phyloP scores from a whole-genome alignment of 2,888 invertebrate species.

The Scotopteryx bipunctaria region DNA sequence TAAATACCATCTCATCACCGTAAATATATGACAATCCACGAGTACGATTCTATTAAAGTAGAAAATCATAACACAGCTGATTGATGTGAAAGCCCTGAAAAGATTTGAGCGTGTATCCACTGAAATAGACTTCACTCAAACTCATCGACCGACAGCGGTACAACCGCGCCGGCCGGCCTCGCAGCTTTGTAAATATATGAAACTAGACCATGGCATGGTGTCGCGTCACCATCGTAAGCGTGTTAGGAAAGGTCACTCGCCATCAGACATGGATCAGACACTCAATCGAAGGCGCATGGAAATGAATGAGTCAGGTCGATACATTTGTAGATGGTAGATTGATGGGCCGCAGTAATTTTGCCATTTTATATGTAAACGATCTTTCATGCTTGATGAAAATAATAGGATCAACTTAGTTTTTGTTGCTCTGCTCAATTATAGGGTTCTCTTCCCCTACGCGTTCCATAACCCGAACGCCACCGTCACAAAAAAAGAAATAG shows the following conservation, averaged over 20 bases:
- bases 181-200: conserved; percentile 6
- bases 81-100: not conserved
- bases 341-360: too few species aligned
- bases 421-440: too few species aligned
- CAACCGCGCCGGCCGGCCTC: conserved; percentile 3
- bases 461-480: too few species aligned
- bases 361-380: too few species aligned
- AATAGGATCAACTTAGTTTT: too few species aligned
- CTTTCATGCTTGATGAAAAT: too few species aligned
- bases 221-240: not conserved
- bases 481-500: too few species aligned
- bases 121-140: conserved; percentile 12
- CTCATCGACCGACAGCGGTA: not conserved
- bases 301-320: conserved; percentile 3
- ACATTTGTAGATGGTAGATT: too few species aligned
- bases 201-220: not conserved
- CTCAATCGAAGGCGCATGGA: not conserved
- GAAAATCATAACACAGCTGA: not conserved
- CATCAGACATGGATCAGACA: conserved; percentile 2
- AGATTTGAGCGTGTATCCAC: conserved; percentile 1
- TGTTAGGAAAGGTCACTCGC: conserved; percentile 7
- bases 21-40: too few species aligned
- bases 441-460: too few species aligned
- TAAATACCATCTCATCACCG: too few species aligned
- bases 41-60: too few species aligned